Evolutionary conservation across 2,888 invertebrate genomes (phyloP).

Genomic region (Matsumyia berberina): DNA sequence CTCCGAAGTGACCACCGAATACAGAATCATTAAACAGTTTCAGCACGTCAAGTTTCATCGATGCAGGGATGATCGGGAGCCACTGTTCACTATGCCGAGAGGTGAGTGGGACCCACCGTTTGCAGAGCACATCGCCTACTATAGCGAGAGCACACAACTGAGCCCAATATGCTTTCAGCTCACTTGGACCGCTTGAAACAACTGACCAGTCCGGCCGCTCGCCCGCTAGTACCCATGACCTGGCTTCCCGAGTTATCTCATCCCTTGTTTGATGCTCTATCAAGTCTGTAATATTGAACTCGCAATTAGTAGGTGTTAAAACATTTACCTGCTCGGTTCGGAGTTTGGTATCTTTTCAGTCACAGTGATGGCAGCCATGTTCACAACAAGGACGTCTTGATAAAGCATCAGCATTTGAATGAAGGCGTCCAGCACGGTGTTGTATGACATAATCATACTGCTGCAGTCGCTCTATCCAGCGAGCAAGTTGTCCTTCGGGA

Average conservation of each 20-base stretch:
- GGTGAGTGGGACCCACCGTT: constrained; percentile 1
- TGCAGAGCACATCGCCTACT: too few species aligned
- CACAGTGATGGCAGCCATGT: neutral
- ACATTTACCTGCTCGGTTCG: constrained; percentile 8
- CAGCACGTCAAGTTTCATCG: too few species aligned
- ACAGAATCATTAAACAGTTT: neutral
- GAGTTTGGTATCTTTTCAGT: neutral
- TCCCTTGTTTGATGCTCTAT: neutral
- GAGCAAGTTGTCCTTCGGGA: neutral
- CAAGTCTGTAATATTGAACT: constrained; percentile 3
- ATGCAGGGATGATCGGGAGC: neutral
- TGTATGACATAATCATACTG: neutral
- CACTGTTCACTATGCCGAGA: neutral
- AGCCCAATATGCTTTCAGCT: constrained; percentile 8
- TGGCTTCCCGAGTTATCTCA: neutral
- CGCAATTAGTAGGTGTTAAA: constrained; percentile 1
- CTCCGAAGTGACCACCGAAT: neutral
- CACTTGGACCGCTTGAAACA: neutral
- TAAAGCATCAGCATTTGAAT: constrained; percentile 1
- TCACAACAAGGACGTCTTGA: constrained; percentile 14
- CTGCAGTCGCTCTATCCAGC: constrained; percentile 7
- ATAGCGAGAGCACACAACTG: neutral
- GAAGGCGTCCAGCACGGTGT: constrained; percentile 7
- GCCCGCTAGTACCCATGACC: neutral
- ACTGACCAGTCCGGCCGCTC: too few species aligned